Base-by-base conservation (phyloP, 2,888 invertebrate genomes). In the Cartodere bifasciata region DNA sequence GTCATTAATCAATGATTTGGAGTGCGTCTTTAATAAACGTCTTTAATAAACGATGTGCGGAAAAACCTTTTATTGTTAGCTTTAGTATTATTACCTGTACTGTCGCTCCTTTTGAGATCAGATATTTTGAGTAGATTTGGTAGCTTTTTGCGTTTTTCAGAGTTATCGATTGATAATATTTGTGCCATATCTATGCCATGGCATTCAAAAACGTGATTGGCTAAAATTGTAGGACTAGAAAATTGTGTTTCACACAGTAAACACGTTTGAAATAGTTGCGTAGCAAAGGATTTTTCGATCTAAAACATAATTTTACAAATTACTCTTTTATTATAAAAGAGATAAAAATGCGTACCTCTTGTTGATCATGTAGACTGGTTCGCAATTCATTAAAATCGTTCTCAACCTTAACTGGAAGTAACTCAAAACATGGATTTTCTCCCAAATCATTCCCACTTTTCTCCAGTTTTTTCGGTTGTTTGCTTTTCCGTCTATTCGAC, bases 231-330 rank as follows among this genome's bases (percentile, higher is more conserved):
- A 24, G 64, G 57, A 9, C 60, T 48, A 2, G 51, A 48, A 36
- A 68, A 65, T 34, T 62, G 60, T 38, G 58, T 56, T 29, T 65
- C 64, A 41, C 70, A 70, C n/a, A 69, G 41, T 29, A 68, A 49
- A 46, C 70, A 70, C 15, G 59, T 49, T 40, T 58, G 67, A 2
- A 61, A 61, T 52, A 62, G 29, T 51, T 48, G 9, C 6, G 9
- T 23, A 11, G 9, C n/a, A n/a, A n/a, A n/a, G n/a, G n/a, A n/a
- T n/a, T n/a, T n/a, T n/a, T n/a, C n/a, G n/a, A n/a, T n/a, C n/a
- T n/a, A n/a, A n/a, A n/a, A n/a, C n/a, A n/a, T n/a, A n/a, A n/a
- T n/a, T n/a, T n/a, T n/a, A n/a, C n/a, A n/a, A n/a, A n/a, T n/a
- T n/a, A n/a, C n/a, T n/a, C n/a, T n/a, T n/a, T n/a, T n/a, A n/a